Evolutionary conservation across 2,113 vertebrate genomes (phyloP).

Genomic region (Elaphurus davidianus): DNA sequence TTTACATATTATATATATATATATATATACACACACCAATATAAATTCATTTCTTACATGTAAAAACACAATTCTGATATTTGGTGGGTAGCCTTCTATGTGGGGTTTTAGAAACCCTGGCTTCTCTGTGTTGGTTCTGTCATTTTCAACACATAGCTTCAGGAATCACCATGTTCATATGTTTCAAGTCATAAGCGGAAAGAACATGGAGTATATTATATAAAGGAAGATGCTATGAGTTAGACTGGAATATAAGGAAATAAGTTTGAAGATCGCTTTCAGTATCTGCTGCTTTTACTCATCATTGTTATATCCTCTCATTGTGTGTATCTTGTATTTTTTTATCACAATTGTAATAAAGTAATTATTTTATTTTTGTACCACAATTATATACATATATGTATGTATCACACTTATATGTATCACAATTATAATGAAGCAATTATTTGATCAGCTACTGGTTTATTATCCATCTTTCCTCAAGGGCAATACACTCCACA

Average conservation of each 20-base stretch:
- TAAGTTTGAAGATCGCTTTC: neutral
- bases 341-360: neutral
- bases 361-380: neutral
- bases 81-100: neutral
- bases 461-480: neutral
- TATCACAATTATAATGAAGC: neutral
- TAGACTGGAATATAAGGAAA: neutral
- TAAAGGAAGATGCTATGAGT: neutral
- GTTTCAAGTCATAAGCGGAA: neutral
- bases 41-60: neutral
- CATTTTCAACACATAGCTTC: neutral
- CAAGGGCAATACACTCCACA: neutral
- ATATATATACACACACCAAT: neutral
- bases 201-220: neutral
- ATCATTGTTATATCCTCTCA: neutral
- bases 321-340: neutral
- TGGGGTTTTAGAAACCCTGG: neutral
- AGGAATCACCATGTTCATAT: neutral
- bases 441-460: neutral
- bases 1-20: neutral
- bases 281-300: neutral
- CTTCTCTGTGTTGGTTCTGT: neutral
- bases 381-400: neutral
- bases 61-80: neutral
- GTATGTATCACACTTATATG: neutral